Base-by-base conservation (phyloP, 2,888 invertebrate genomes). In the Selenia dentaria region DNA sequence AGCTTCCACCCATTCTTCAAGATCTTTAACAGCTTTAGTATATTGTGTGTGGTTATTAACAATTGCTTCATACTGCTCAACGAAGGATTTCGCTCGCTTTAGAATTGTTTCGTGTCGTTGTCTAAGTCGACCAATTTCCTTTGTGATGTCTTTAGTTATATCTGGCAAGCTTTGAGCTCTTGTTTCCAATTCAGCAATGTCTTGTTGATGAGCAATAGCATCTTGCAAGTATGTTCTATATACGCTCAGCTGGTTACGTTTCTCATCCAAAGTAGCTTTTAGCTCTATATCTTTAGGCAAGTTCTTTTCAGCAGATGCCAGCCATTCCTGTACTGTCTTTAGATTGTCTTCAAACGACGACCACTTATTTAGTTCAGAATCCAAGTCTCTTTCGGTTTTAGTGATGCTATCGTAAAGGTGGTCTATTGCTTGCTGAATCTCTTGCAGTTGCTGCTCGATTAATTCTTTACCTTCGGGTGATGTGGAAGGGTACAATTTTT, bases 11-110 rank as follows among this genome's bases (percentile, higher is more conserved):
- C 97, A 97, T 77, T 97, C 97, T 67, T 96, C 95, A 0, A 96
- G 93, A 56, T 97, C 97, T 85, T 95, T 94, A 0, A 97, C 95
- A 10, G 96, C 95, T 79, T 96, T 96, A 53, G 94, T 95, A 72
- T 97, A 97, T 59, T 96, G 95, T 64, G 97, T 96, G 76, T 98
- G 98, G 62, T 96, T 95, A 68, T 94, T 95, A 0, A 97, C 97
- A 64, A 97, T 96, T 0, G 92, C 94, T 84, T 98, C 97, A 70
- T 97, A 97, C 54, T 93, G 93, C 67, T 96, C 96, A 0, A 97
- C 96, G 65, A 94, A 97, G 6, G 92, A 91, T 68, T 96, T 94
- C 0, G 95, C 94, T 62, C 95, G 92, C 46, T 93, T 92, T 25
- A 95, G 85, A 42, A 97, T 86, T 34, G 92, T 92, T 5, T 93